Evolutionary conservation across 2,888 invertebrate genomes (phyloP).

Genomic region (Malachius bipustulatus): DNA sequence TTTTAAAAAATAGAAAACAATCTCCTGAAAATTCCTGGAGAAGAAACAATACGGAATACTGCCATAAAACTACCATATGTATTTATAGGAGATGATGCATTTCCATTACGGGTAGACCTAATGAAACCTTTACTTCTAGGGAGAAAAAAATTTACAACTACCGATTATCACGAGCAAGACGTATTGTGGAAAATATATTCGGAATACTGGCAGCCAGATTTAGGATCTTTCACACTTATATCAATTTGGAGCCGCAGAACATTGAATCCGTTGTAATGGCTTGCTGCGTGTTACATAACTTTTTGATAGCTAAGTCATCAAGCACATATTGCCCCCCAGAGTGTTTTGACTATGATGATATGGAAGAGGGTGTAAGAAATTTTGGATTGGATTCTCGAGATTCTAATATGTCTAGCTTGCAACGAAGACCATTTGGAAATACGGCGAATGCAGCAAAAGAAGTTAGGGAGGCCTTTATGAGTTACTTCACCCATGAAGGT

Average conservation of each 20-base stretch:
- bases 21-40: constrained; percentile 9
- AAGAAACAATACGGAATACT: constrained; percentile 6
- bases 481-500: constrained; percentile 15
- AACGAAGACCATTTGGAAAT: constrained; percentile 9
- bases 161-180: constrained; percentile 19
- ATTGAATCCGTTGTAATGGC: constrained; percentile 16
- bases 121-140: constrained; percentile 14
- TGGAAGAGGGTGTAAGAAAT: constrained; percentile 9
- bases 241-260: constrained; percentile 15
- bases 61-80: constrained; percentile 9
- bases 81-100: constrained; percentile 16
- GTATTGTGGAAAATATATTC: constrained; percentile 21
- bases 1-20: constrained; percentile 8
- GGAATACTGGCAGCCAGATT: constrained; percentile 23
- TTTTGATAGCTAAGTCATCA: constrained; percentile 13
- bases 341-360: constrained; percentile 15
- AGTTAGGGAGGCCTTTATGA: constrained; percentile 11
- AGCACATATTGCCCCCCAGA: constrained; percentile 7
- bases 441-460: constrained; percentile 10
- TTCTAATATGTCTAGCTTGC: constrained; percentile 4
- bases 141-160: constrained; percentile 16
- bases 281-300: constrained; percentile 18
- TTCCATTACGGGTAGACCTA: constrained; percentile 12
- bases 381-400: constrained; percentile 11
- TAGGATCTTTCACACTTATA: constrained; percentile 21